Base-by-base conservation (phyloP, 2,113 vertebrate species). In the Egretta garzetta region DNA sequence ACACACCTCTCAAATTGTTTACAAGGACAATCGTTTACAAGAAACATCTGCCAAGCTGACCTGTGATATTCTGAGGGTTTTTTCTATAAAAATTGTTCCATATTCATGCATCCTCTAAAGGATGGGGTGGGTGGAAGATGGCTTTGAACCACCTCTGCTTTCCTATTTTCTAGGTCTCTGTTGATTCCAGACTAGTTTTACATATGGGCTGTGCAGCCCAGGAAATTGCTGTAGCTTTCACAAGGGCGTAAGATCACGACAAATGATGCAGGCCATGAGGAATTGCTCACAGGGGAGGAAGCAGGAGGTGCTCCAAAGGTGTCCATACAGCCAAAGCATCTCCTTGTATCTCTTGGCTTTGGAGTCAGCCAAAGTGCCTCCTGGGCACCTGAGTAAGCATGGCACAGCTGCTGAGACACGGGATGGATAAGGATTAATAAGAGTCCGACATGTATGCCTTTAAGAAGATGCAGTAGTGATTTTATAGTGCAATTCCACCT, bases 211-310 rank as follows among this genome's bases (percentile, higher is more conserved):
- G 35, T 22, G 21, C 5, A n/a, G 37, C 41, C 27, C 24, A 21
- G 73, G 58, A 21, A 15, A 63, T 26, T 24, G 6, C 12, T 14
- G 56, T 7, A 13, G 28, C 2, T 2, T 30, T 79, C n/a, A 10
- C 0, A 14, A 53, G n/a, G 24, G 32, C 41, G 5, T 32, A 73
- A 35, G 45, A 14, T 43, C 18, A 19, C 17, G 49, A 4, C 4
- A 6, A 39, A 20, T 0, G 41, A 30, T 30, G 49, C 6, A 33
- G 56, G 50, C 45, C 64, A 21, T 2, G 30, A 33, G 0, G 0
- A 41, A 35, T 43, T 1, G 13, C 41, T 64, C 22, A 0, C 4
- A 3, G 33, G 26, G 30, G 14, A 22, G 49, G 62, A 58, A 37
- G 30, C 16, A 58, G 50, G 4, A 64, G 50, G 9, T 37, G 24